These are phyloP conservation scores for Ectemnius lituratus DNA, from an alignment of 2,888 invertebrate species.

Conservation along the genomic window DNA sequence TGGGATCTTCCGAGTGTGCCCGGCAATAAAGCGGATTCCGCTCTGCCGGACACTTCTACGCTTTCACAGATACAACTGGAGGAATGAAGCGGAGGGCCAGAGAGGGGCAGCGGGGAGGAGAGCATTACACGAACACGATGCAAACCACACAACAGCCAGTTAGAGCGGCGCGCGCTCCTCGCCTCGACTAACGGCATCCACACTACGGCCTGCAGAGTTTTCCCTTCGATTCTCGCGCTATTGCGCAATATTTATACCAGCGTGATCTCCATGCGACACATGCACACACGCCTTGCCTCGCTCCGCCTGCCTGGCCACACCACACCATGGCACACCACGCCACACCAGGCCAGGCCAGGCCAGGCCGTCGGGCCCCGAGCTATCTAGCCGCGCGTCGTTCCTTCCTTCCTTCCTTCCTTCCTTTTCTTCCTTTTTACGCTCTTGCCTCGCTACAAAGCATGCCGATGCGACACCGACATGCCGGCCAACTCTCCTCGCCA, in stretches of 20 bases:
- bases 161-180: conserved; percentile 40
- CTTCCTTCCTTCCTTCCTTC: neutral
- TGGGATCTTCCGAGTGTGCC: conserved; percentile 5
- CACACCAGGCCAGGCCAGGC: no score
- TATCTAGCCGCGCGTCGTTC: neutral
- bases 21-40: conserved; percentile 28
- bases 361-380: neutral
- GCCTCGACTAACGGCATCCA: conserved; percentile 62
- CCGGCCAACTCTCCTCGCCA: conserved; percentile 24
- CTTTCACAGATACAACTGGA: neutral
- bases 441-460: neutral
- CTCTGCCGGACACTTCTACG: conserved; percentile 16
- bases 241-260: conserved; percentile 57
- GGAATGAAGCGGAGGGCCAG: neutral
- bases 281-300: no score
- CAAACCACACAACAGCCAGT: conserved; percentile 35
- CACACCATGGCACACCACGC: no score
- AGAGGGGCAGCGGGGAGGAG: conserved; percentile 9
- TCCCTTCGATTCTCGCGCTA: conserved; percentile 55
- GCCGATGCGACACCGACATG: conserved; percentile 9
- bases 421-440: conserved; percentile 9
- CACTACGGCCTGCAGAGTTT: conserved; percentile 44
- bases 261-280: conserved; percentile 29
- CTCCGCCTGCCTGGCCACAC: no score
- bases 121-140: conserved; percentile 39